Evolutionary conservation across 2,797 vertebrate species (phyloP), one percentile per base, ranked within the genome.

Genomic region (Centropyge bicolor): DNA sequence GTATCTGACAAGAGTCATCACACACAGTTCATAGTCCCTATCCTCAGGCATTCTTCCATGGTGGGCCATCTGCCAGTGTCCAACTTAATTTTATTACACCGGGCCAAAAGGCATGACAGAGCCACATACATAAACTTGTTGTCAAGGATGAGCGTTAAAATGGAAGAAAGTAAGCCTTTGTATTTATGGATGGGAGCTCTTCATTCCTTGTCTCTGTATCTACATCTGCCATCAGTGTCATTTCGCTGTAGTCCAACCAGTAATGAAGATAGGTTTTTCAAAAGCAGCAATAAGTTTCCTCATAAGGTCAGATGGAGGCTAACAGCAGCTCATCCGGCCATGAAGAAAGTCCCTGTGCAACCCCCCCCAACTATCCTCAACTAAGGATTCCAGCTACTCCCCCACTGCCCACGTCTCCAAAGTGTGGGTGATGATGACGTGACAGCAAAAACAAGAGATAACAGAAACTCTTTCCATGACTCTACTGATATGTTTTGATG

Each of bases 41-140:
- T 83, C 93, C 89, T 86, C 79, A 55, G 92, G 93, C 91, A 3
- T 69, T 92, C 92, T 91, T 81, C 88, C 83, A 90, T 3, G 93
- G 93, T 92, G 94, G 93, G 92, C 92, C 51, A 74, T 48, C 75
- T 65, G 70, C 78, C 83, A 81, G 78, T 62, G 86, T 88, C 83
- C 90, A 85, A 78, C 76, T 77, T 87, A 92, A 94, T 90, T 92
- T 87, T 81, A 94, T 94, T 92, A 91, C 70, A 2, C 45, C 51
- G 38, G 79, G 92, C 92, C 89, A 78, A 80, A 86, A 86, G 90
- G 84, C 78, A 87, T 17, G 76, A 78, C 80, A 78, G 81, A 70
- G 48, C 69, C 76, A 5, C 57, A 72, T 78, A 81, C 64, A 88
- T 86, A 83, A 87, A 90, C 77, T 57, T n/a, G n/a, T 76, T 87